Evolutionary conservation across 2,797 vertebrate genomes (phyloP), one percentile per base, ranked within the genome.

Genomic region (Aulostomus chinensis): DNA sequence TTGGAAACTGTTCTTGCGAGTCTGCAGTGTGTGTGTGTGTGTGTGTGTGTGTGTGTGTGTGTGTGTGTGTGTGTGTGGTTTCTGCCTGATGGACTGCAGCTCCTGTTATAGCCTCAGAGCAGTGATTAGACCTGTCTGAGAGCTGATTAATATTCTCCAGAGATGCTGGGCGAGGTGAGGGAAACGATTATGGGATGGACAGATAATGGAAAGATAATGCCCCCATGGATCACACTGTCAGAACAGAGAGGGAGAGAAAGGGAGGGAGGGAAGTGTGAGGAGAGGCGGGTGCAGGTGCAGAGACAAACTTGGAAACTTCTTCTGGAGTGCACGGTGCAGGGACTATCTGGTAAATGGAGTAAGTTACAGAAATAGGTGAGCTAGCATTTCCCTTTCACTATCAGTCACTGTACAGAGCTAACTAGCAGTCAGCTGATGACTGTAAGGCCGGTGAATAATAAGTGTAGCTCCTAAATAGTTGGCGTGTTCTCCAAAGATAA

Each of bases 151-250:
- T 88, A 76, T 83, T 81, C 79, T 60, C 65, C 68, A 37, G 70
- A 74, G 79, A 81, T 25, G 24, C 70, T n/a, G 20, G 38, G 67
- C 14, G 69, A 86, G 80, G 80, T 84, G 79, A 76, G 76, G 61
- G 73, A 68, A 82, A 80, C 58, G 71, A 86, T 86, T 84, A 84
- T 81, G 78, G 75, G 73, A 85, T 73, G 73, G 79, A 73, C 67
- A 73, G 79, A 83, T 87, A 86, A 87, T 87, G 82, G 83, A 74
- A 74, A 83, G 79, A 79, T 88, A 88, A 88, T 87, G 77, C 71
- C 75, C 73, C 58, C 68, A 84, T 88, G 81, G 74, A 86, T 88
- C 84, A 84, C 72, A 47, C 72, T 86, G 85, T 80, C 85, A 84
- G 71, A 65, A 47, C 35, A 21, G 65, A 56, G 54, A 51, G 58